These are phyloP conservation scores for Xiphorhynchus erythropygius DNA, from an alignment of 2,797 vertebrate species.

Conservation along the genomic window DNA sequence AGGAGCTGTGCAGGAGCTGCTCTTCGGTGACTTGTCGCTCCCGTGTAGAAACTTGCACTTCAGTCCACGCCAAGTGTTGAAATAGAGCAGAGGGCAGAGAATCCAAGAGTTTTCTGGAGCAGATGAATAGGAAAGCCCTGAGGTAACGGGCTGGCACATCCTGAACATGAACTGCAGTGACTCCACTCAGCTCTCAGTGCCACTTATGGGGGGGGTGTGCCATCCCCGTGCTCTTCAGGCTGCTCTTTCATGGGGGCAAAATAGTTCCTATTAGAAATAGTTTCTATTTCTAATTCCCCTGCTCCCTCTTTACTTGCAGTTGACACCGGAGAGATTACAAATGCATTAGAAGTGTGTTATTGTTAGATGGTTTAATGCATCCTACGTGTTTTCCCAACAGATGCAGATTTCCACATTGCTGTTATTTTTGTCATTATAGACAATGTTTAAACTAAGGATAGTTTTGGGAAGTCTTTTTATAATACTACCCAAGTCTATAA, in stretches of 20 bases:
- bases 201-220: fast-evolving
- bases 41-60: fast-evolving
- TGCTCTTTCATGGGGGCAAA: fast-evolving
- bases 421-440: not conserved
- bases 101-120: not conserved
- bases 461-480: slow-evolving; percentile 12
- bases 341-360: not conserved
- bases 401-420: not conserved
- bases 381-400: not conserved
- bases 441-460: slow-evolving; percentile 21
- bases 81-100: not conserved
- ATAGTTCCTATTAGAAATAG: not conserved
- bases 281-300: not conserved
- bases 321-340: not conserved
- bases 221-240: not conserved
- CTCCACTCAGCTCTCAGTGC: not conserved
- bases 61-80: fast-evolving
- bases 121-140: not conserved
- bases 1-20: not conserved
- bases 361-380: not conserved
- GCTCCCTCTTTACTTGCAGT: not conserved
- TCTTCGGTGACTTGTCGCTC: not conserved
- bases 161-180: fast-evolving
- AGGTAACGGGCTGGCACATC: not conserved
- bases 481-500: not conserved